Evolutionary conservation across 2,888 invertebrate genomes (phyloP).

Genomic region (Dryocosmus kuriphilus): DNA sequence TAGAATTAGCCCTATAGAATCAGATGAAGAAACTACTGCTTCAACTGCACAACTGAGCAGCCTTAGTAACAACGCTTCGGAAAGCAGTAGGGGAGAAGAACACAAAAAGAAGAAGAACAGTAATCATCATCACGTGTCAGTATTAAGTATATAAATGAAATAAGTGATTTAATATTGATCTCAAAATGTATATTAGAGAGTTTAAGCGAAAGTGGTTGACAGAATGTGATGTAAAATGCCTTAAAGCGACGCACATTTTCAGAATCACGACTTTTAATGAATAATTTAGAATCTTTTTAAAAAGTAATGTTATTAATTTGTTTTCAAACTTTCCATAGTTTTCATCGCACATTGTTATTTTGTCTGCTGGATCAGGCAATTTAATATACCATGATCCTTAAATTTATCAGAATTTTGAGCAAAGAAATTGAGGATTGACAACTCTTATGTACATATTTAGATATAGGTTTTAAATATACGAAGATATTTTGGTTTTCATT

Average conservation of each 20-base stretch:
- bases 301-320: not conserved
- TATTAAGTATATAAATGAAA: slow-evolving; percentile 63
- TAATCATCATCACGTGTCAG: slow-evolving; percentile 63
- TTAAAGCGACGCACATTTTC: slow-evolving; percentile 13
- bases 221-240: slow-evolving; percentile 31
- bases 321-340: not conserved
- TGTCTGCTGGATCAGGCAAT: not conserved
- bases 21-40: slow-evolving; percentile 82
- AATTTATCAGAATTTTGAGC: not conserved
- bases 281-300: not conserved
- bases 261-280: not conserved
- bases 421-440: not conserved
- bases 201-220: slow-evolving; percentile 1
- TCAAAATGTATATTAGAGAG: not conserved
- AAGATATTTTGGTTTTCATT: not conserved
- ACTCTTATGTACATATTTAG: not conserved
- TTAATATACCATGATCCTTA: not conserved
- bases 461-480: not conserved
- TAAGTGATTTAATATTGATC: slow-evolving; percentile 9
- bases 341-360: not conserved
- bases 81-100: slow-evolving; percentile 60
- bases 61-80: slow-evolving; percentile 60
- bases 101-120: slow-evolving; percentile 47
- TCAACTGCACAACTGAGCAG: slow-evolving; percentile 72
- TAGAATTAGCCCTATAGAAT: slow-evolving; percentile 91